Evolutionary conservation across 1,140 invertebrate genomes (phyloP).

Genomic region (Centruroides vittatus): DNA sequence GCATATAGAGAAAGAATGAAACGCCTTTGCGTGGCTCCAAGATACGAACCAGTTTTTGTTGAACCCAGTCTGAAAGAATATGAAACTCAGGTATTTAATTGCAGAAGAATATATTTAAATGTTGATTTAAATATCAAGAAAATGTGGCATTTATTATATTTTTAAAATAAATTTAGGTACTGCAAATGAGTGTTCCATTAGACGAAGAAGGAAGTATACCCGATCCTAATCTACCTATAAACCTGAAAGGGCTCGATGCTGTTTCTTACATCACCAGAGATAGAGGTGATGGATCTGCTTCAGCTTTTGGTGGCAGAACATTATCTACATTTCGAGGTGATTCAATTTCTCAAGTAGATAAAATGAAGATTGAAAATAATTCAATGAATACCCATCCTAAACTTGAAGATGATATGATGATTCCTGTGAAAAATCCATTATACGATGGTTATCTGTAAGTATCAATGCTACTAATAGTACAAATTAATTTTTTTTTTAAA

Average conservation of each 20-base stretch:
- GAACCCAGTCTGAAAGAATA: conserved; percentile 66
- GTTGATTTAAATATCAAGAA: conserved; percentile 3
- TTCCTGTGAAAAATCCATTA: too few species aligned
- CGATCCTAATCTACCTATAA: conserved; percentile 8
- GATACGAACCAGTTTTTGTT: conserved; percentile 65
- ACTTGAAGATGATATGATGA: too few species aligned
- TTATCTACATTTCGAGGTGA: not conserved
- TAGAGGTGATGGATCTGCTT: conserved; percentile 3
- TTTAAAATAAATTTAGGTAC: conserved; percentile 35
- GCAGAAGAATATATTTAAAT: not conserved
- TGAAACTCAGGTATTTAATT: conserved; percentile 47
- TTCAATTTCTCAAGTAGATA: not conserved
- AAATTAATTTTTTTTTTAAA: too few species aligned
- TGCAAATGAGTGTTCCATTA: conserved; percentile 63
- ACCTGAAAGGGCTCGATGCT: conserved; percentile 6
- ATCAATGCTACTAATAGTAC: too few species aligned
- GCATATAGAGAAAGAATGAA: conserved; percentile 61
- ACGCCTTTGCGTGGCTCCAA: conserved; percentile 47
- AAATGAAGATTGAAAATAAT: not conserved
- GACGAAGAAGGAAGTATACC: conserved; percentile 15
- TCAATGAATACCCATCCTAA: too few species aligned
- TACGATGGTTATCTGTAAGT: too few species aligned
- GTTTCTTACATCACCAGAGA: conserved; percentile 9
- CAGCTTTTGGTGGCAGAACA: conserved; percentile 3
- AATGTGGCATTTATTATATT: not conserved